phyloP scores from a whole-genome alignment of 2,113 vertebrate genomes.

The Colossoma macropomum region DNA sequence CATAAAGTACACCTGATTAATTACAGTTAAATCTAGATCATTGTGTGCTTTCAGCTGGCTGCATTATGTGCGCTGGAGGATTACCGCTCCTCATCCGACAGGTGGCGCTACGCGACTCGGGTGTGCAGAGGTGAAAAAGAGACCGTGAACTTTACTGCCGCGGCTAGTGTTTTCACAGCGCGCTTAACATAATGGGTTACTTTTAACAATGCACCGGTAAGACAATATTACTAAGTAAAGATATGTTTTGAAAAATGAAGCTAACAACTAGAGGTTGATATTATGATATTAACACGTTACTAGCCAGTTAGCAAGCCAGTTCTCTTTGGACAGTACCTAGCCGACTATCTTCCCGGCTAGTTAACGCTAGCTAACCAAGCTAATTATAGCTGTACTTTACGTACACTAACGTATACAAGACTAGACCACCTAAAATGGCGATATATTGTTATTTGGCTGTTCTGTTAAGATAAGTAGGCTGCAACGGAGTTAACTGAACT shows the following conservation, averaged over 20 bases:
- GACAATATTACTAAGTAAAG: neutral
- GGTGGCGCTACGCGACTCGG: neutral
- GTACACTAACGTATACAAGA: neutral
- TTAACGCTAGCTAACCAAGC: neutral
- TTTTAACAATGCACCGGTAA: constrained; percentile 54
- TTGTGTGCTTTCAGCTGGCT: no score
- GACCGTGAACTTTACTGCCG: constrained; percentile 30
- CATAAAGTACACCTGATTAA: no score
- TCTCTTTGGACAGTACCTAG: neutral
- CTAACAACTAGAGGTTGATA: neutral
- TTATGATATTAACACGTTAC: neutral
- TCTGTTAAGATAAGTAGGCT: neutral
- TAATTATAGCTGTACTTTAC: neutral
- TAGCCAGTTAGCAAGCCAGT: constrained; percentile 12
- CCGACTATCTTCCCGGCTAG: neutral
- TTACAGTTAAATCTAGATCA: no score
- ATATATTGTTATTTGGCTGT: neutral
- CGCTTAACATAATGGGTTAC: constrained; percentile 2
- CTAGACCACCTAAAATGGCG: neutral
- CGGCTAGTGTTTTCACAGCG: constrained; percentile 12
- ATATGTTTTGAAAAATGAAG: neutral
- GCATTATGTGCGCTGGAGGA: neutral
- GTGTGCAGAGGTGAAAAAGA: neutral
- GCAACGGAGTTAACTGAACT: neutral
- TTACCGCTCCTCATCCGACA: neutral